Evolutionary conservation across 2,113 vertebrate genomes (phyloP), one percentile per base, ranked within the genome.

Genomic region (Pachypanchax playfairii): DNA sequence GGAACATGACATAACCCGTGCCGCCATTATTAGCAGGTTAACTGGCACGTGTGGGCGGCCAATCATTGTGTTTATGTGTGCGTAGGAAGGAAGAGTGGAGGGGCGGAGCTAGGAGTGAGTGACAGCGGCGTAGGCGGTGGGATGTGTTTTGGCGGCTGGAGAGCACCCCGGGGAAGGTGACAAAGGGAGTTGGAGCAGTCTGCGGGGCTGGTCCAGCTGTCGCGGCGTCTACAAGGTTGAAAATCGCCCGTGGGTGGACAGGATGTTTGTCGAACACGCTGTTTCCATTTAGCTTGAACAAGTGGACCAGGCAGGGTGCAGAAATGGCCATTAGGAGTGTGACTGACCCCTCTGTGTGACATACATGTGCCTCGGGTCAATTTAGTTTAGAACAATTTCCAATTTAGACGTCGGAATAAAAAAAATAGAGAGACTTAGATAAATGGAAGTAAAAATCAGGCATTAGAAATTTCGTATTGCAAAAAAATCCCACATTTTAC

Each of bases 101-200:
- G 9, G 88, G 87, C 46, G 80, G 80, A 46, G 75, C 81, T 56
- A 39, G 18, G 5, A 9, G 63, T 84, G 80, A 88, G 55, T 79
- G 91, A 89, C 87, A 80, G 78, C 8, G 35, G 72, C 55, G 87
- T 92, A 84, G 89, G 88, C 56, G 85, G 58, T 17, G 63, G 73
- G 78, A 29, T 64, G 74, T 25, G 76, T 38, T 70, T 61, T 43
- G 57, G 29, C 48, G 72, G 58, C 63, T 70, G 6, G 8, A 48
- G 31, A 53, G 52, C 35, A 47, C 52, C 63, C 56, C n/a, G 3
- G 65, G 55, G 74, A 65, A 44, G 69, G 71, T 43, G 77, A 41
- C 50, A 56, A 56, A 35, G 65, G 38, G 63, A 42, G 9, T 74
- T 54, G 64, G 11, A 65, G 55, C 18, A 21, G 29, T 50, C 20